Base-by-base conservation (phyloP, 2,113 vertebrate species). In the Chaetorhynchus papuensis region DNA sequence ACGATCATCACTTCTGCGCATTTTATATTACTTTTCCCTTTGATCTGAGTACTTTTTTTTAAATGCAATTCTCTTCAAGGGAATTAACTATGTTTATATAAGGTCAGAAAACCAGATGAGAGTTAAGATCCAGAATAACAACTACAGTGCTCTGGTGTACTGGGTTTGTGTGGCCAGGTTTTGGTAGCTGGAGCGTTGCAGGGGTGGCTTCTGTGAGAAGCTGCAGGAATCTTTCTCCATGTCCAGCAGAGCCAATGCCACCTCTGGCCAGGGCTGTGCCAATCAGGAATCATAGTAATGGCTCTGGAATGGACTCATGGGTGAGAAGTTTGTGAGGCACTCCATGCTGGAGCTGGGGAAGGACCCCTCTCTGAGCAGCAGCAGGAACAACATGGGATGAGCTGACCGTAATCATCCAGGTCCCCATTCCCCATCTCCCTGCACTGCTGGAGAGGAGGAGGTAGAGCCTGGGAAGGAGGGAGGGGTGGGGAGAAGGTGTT, bases 141-240 rank as follows among this genome's bases (percentile, higher is more conserved):
- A 1, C 2, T 28, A 2, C 7, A 33, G 14, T 39, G 22, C 1
- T 68, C 4, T 4, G 15, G 20, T 37, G 23, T 37, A 6, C 9
- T 8, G 19, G 7, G 8, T 33, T 74, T 52, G 14, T 33, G 24
- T 45, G 37, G 39, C 10, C 15, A 17, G 23, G 23, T 39, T 59
- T 45, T 26, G 15, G 44, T 11, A 81, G 33, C 39, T 39, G 68
- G 6, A 16, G 7, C 3, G 0, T 11, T 50, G 23, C 15, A 42
- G 4, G 9, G 22, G 10, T 24, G 44, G 8, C 33, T 74, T n/a
- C 20, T 30, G 15, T 44, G 33, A 52, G 52, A n/a, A 66, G 23
- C 6, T 66, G 33, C 44, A 59, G 28, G 19, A 39, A 18, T 11
- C 4, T 30, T 52, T 37, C 10, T 65, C 33, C 7, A 6, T 3